Conservation (phyloP, 1,140 invertebrate species). For the Heliconius himera region DNA sequence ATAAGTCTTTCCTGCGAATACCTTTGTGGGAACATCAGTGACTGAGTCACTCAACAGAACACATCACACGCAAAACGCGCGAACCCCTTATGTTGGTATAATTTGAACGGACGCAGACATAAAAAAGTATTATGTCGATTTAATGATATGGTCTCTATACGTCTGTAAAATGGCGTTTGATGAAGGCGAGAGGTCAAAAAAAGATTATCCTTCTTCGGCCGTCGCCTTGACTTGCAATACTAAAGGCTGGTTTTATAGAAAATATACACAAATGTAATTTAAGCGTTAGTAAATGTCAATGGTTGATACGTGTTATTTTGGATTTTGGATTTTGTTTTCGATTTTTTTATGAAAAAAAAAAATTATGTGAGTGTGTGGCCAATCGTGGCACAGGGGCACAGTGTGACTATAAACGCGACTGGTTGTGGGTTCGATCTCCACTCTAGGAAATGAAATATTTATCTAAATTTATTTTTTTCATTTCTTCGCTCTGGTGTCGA, state of each 20-base stretch:
- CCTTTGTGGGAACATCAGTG: constrained; percentile 73
- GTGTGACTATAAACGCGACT: no score
- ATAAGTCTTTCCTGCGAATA: constrained; percentile 70
- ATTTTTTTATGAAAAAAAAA: no score
- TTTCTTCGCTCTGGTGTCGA: no score
- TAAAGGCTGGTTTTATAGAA: constrained; percentile 45
- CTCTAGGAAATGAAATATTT: no score
- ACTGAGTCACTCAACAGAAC: constrained; percentile 52
- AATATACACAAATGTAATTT: constrained; percentile 53
- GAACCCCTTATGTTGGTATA: constrained; percentile 63
- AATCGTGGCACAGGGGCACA: no score
- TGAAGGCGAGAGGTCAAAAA: constrained; percentile 37
- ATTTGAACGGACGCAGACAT: constrained; percentile 56
- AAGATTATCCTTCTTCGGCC: constrained; percentile 32
- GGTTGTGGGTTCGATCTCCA: no score
- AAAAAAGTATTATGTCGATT: constrained; percentile 40
- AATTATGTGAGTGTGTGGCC: no score
- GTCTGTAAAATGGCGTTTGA: constrained; percentile 28
- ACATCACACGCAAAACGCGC: constrained; percentile 54
- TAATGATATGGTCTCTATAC: constrained; percentile 34
- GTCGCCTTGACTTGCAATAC: constrained; percentile 53
- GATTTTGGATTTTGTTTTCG: background rate
- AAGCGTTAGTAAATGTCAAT: constrained; percentile 30
- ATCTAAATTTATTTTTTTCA: no score
- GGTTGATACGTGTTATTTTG: constrained; percentile 19